Conservation (phyloP, 1,140 invertebrate genomes). For the Maniola jurtina region DNA sequence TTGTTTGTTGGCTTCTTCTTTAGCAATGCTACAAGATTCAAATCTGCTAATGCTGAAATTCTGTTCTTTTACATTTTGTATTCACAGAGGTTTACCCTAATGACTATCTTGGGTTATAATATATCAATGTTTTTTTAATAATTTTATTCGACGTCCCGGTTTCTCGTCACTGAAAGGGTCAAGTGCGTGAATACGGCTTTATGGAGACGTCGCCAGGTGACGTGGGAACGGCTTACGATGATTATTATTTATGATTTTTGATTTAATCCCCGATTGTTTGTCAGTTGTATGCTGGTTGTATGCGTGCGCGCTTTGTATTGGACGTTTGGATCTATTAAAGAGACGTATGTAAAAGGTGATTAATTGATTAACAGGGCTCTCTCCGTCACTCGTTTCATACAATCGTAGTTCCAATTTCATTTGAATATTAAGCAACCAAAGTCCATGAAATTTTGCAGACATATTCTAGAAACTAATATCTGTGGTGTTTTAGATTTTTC, state of each 20-base stretch:
- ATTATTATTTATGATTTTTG: slow-evolving; percentile 54
- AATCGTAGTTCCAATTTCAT: too few species aligned
- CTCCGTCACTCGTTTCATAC: too few species aligned
- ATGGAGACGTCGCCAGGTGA: slow-evolving; percentile 62
- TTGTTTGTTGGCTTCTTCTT: too few species aligned
- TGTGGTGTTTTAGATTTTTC: too few species aligned
- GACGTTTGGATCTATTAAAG: slow-evolving; percentile 7
- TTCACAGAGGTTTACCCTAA: not conserved
- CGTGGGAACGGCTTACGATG: slow-evolving; percentile 55
- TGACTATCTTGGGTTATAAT: not conserved
- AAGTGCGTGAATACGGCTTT: slow-evolving; percentile 59
- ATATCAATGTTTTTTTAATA: slow-evolving; percentile 36
- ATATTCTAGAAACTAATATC: too few species aligned
- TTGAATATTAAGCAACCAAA: too few species aligned
- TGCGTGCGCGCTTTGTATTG: slow-evolving; percentile 5
- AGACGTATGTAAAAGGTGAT: not conserved
- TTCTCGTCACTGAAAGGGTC: slow-evolving; percentile 68
- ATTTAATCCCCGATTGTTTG: slow-evolving; percentile 41
- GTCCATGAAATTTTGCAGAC: too few species aligned
- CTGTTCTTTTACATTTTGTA: too few species aligned
- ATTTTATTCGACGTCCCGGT: slow-evolving; percentile 58
- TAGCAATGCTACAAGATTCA: too few species aligned
- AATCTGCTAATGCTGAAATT: too few species aligned
- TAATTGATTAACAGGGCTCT: slow-evolving; percentile 15
- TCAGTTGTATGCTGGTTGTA: slow-evolving; percentile 19